Percentiles rank a stretch among this genome's conserved stretches.
Evolutionary conservation across 2,888 invertebrate species (phyloP).

Genomic region (Lathronympha strigana): DNA sequence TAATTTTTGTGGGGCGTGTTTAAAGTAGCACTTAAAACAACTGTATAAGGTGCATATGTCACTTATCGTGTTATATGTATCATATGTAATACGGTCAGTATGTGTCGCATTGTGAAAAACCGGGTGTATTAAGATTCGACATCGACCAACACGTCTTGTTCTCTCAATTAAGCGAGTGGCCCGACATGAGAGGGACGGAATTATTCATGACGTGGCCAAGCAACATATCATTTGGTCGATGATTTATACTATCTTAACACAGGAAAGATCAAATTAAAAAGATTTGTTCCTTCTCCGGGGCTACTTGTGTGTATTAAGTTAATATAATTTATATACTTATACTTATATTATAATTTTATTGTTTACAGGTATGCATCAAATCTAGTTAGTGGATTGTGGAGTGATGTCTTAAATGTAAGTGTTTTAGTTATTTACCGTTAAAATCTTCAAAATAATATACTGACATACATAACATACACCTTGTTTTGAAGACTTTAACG

Average conservation of each 20-base stretch:
- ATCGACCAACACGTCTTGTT: conserved; percentile 68
- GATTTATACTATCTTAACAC: conserved; percentile 53
- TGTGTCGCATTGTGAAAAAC: conserved; percentile 47
- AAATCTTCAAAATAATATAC: too few species aligned
- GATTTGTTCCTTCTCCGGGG: conserved; percentile 34
- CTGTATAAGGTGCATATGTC: not conserved
- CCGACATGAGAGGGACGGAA: conserved; percentile 68
- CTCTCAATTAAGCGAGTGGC: conserved; percentile 75
- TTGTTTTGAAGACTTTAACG: too few species aligned
- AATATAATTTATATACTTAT: too few species aligned
- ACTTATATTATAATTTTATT: too few species aligned
- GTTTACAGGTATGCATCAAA: conserved; percentile 34
- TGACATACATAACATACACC: too few species aligned
- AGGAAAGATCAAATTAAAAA: conserved; percentile 45
- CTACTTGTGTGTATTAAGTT: not conserved
- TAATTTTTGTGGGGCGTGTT: conserved; percentile 5
- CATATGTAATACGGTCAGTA: conserved; percentile 10
- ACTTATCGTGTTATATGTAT: not conserved
- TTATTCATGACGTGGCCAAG: conserved; percentile 73
- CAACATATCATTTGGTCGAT: conserved; percentile 62
- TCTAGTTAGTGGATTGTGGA: not conserved
- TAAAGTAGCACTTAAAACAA: not conserved
- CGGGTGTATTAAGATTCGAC: conserved; percentile 61
- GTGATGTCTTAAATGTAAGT: conserved; percentile 7
- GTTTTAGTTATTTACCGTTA: not conserved